These are phyloP conservation scores for Drosophila melanica DNA, from an alignment of 1,140 invertebrate species.

Conservation along the genomic window DNA sequence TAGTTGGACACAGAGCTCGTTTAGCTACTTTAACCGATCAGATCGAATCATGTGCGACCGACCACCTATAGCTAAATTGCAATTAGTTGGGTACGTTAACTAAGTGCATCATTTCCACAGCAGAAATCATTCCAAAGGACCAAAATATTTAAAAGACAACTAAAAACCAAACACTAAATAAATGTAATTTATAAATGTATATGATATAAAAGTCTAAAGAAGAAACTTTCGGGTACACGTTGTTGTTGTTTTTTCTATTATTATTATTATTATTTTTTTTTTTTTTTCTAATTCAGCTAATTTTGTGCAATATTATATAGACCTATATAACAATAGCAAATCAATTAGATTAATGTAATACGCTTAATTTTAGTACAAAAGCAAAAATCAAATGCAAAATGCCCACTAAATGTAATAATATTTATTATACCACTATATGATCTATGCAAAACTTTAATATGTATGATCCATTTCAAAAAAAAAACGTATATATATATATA, in stretches of 20 bases:
- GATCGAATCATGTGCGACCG: slow-evolving; percentile 44
- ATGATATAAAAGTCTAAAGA: slow-evolving; percentile 21
- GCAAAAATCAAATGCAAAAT: slow-evolving; percentile 52
- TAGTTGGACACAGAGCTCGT: slow-evolving; percentile 7
- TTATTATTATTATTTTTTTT: too few species aligned
- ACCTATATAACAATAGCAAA: slow-evolving; percentile 11
- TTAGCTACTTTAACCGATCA: slow-evolving; percentile 10
- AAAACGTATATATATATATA: slow-evolving; percentile 14
- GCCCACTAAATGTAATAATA: slow-evolving; percentile 66
- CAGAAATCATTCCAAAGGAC: slow-evolving; percentile 78
- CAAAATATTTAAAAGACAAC: slow-evolving; percentile 29
- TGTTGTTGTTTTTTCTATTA: slow-evolving; percentile 16
- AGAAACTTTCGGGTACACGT: slow-evolving; percentile 21
- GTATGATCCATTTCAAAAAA: slow-evolving; percentile 8
- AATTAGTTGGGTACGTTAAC: neutral
- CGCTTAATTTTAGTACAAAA: slow-evolving; percentile 80
- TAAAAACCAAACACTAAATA: slow-evolving; percentile 23
- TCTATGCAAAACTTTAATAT: slow-evolving; percentile 29
- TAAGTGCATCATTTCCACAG: slow-evolving; percentile 51
- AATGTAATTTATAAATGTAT: slow-evolving; percentile 45
- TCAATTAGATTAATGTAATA: slow-evolving; percentile 52
- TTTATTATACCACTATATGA: slow-evolving; percentile 49
- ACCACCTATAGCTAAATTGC: slow-evolving; percentile 44
- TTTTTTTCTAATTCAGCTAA: slow-evolving; percentile 25
- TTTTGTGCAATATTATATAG: slow-evolving; percentile 33